These are phyloP conservation scores for Malacoctenus gilli DNA, from an alignment of 2,797 vertebrate genomes.

Conservation along the genomic window DNA sequence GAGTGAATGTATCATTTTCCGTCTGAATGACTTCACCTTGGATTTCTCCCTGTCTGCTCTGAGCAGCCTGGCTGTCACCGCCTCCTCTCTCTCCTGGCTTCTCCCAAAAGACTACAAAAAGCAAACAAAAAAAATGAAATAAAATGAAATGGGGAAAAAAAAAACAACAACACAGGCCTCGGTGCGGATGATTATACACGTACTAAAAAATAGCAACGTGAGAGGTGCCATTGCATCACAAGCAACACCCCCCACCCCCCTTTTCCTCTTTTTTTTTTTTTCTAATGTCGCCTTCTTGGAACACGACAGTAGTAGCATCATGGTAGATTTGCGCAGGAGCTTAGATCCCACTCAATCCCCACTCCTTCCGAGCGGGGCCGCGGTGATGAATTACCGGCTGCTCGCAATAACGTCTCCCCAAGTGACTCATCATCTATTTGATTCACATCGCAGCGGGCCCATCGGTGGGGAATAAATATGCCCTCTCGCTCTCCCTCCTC, in stretches of 20 bases:
- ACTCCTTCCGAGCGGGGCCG: slow-evolving; percentile 53
- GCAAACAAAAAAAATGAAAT: no score
- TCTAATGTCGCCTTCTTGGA: slow-evolving; percentile 36
- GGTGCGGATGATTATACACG: slow-evolving; percentile 1
- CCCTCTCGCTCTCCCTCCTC: slow-evolving; percentile 63
- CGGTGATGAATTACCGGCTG: slow-evolving; percentile 74
- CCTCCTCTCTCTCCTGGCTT: slow-evolving; percentile 78
- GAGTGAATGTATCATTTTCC: no score
- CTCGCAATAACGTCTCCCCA: slow-evolving; percentile 73
- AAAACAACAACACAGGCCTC: slow-evolving; percentile 9
- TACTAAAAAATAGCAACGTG: slow-evolving; percentile 17
- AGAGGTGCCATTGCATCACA: slow-evolving; percentile 40
- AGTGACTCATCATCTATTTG: slow-evolving; percentile 80
- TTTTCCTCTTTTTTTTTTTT: no score
- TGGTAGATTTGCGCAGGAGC: slow-evolving; percentile 57
- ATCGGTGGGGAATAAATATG: slow-evolving; percentile 69
- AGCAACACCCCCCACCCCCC: slow-evolving; percentile 7
- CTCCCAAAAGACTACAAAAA: slow-evolving; percentile 82
- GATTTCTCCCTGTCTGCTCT: slow-evolving; percentile 86
- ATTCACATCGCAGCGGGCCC: slow-evolving; percentile 74
- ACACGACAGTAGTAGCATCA: slow-evolving; percentile 32
- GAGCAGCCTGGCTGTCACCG: slow-evolving; percentile 79
- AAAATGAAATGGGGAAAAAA: no score
- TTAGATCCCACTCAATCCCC: slow-evolving; percentile 67
- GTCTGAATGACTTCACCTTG: slow-evolving; percentile 74